Percentiles rank a stretch among this genome's conserved stretches.
These are phyloP conservation scores for Trichogramma dendrolimi DNA, from an alignment of 2,888 invertebrate genomes.

Conservation along the genomic window DNA sequence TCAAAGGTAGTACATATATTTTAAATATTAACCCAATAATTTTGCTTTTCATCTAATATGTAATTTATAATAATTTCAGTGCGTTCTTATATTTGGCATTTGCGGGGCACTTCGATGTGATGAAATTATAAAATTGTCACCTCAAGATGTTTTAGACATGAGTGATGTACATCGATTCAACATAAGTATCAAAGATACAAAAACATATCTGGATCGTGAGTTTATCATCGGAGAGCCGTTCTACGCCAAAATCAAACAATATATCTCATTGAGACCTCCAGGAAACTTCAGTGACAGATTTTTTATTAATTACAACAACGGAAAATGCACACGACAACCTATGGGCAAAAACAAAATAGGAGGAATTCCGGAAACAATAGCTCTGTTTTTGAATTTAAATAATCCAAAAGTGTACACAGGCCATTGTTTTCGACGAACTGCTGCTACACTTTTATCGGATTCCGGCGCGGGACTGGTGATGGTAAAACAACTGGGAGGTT, in stretches of 20 bases:
- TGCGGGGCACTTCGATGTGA: slow-evolving; percentile 28
- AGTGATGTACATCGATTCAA: slow-evolving; percentile 17
- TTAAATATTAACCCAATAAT: not conserved
- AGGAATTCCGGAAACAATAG: slow-evolving; percentile 27
- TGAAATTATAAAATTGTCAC: slow-evolving; percentile 23
- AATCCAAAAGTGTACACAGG: slow-evolving; percentile 27
- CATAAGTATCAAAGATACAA: slow-evolving; percentile 26
- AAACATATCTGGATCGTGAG: slow-evolving; percentile 25
- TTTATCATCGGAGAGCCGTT: slow-evolving; percentile 25
- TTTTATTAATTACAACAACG: slow-evolving; percentile 26
- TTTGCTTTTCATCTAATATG: slow-evolving; percentile 2
- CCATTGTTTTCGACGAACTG: slow-evolving; percentile 30
- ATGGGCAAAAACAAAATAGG: slow-evolving; percentile 31
- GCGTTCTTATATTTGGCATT: slow-evolving; percentile 30
- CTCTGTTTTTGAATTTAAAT: slow-evolving; percentile 26
- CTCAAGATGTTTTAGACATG: slow-evolving; percentile 27
- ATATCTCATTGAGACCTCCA: slow-evolving; percentile 21
- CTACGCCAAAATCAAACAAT: slow-evolving; percentile 17
- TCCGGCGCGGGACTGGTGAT: slow-evolving; percentile 24
- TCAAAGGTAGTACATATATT: slow-evolving; percentile 21
- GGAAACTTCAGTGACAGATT: slow-evolving; percentile 14
- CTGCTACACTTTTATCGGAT: slow-evolving; percentile 28
- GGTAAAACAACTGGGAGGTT: slow-evolving; percentile 26
- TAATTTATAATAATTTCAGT: slow-evolving; percentile 25
- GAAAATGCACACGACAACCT: slow-evolving; percentile 23